Percentiles rank a stretch among this genome's conserved stretches.
Conservation (phyloP, 2,113 vertebrate genomes). For the Carollia perspicillata region DNA sequence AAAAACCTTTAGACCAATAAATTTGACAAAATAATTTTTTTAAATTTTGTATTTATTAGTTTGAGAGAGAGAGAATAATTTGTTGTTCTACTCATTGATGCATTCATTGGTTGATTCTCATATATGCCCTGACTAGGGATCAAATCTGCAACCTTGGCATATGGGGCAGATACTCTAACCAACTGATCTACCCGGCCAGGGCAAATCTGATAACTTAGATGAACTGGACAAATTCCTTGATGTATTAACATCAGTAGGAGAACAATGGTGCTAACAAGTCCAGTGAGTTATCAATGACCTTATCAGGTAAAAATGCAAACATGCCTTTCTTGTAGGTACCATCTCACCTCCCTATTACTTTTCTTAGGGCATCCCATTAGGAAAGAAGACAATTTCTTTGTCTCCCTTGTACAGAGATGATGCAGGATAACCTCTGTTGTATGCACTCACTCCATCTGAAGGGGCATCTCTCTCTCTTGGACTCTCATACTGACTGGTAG, state of each 20-base stretch:
- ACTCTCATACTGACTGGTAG: not conserved
- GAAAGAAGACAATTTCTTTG: not conserved
- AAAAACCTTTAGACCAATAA: not conserved
- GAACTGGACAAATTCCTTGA: not conserved
- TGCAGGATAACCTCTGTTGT: not conserved
- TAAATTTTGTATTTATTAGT: too few species aligned
- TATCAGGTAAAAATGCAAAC: not conserved
- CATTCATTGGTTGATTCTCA: too few species aligned
- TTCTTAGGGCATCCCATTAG: not conserved
- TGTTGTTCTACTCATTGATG: too few species aligned
- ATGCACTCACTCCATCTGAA: not conserved
- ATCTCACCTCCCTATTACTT: not conserved
- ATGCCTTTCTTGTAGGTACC: too few species aligned
- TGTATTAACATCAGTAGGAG: not conserved
- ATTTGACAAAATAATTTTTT: not conserved
- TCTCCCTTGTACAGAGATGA: not conserved
- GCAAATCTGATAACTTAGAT: not conserved
- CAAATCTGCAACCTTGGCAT: too few species aligned
- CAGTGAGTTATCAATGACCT: not conserved
- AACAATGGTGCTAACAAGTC: not conserved
- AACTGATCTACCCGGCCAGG: too few species aligned
- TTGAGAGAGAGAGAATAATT: too few species aligned
- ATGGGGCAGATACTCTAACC: too few species aligned
- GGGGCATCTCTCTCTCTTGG: not conserved
- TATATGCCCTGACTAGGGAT: too few species aligned